Evolutionary conservation across 2,113 vertebrate species (phyloP).

Genomic region (Cavia porcellus): DNA sequence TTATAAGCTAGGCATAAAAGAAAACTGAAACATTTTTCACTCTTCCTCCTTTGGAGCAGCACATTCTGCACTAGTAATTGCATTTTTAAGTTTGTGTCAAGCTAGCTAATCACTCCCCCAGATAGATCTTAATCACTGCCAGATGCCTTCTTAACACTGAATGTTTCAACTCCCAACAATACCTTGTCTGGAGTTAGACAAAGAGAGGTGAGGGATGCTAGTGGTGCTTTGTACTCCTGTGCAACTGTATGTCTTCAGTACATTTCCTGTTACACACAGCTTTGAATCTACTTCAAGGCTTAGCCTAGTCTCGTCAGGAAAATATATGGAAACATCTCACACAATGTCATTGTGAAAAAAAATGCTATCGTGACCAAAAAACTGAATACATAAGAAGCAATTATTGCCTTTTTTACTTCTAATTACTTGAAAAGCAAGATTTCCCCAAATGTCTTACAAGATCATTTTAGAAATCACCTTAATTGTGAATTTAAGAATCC

Average conservation of each 20-base stretch:
- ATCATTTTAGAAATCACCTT: neutral
- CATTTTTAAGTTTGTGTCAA: constrained; percentile 85
- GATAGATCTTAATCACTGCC: constrained; percentile 83
- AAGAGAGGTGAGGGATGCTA: constrained; percentile 75
- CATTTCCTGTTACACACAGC: constrained; percentile 66
- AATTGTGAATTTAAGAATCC: neutral
- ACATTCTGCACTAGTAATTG: constrained; percentile 80
- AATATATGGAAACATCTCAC: neutral
- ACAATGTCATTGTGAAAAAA: neutral
- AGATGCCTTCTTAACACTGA: constrained; percentile 84
- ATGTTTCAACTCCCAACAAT: constrained; percentile 82
- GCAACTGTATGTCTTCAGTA: constrained; percentile 73
- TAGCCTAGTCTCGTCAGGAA: neutral
- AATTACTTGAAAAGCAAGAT: neutral
- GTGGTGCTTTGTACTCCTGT: constrained; percentile 69
- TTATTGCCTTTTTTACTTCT: neutral
- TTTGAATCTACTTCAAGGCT: constrained; percentile 61
- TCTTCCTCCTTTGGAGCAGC: neutral
- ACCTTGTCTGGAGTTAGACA: constrained; percentile 81
- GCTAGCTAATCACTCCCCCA: constrained; percentile 61
- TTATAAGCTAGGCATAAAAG: constrained; percentile 84
- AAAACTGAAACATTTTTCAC: constrained; percentile 52
- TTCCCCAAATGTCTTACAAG: neutral
- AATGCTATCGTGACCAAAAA: neutral
- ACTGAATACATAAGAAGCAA: neutral